Percentiles rank a stretch among this genome's conserved stretches.
These are phyloP conservation scores for Drosophila niveifrons DNA, from an alignment of 2,888 invertebrate species.

Conservation along the genomic window DNA sequence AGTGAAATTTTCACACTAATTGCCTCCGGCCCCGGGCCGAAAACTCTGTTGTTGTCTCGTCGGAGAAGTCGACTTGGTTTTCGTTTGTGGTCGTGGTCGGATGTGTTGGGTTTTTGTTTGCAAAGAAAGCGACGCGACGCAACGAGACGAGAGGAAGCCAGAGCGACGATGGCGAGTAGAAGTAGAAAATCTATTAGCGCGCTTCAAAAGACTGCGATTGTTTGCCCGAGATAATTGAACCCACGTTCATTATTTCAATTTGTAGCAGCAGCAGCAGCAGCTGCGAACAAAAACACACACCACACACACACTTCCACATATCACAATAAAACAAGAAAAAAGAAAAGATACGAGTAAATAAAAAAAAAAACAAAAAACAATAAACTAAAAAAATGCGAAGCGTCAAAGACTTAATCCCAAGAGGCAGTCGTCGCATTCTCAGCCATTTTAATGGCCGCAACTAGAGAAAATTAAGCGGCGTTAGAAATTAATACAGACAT, in stretches of 20 bases:
- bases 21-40: slow-evolving; percentile 63
- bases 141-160: slow-evolving; percentile 32
- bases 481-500: slow-evolving; percentile 79
- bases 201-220: slow-evolving; percentile 68
- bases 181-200: slow-evolving; percentile 79
- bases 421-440: slow-evolving; percentile 53
- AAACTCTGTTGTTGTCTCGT: slow-evolving; percentile 52
- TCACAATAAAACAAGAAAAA: slow-evolving; percentile 22
- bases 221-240: slow-evolving; percentile 79
- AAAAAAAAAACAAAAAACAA: background rate
- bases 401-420: slow-evolving; percentile 42
- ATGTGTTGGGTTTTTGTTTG: slow-evolving; percentile 65
- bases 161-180: slow-evolving; percentile 16
- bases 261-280: slow-evolving; percentile 53
- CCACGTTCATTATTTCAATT: slow-evolving; percentile 81
- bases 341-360: slow-evolving; percentile 8
- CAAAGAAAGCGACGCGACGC: slow-evolving; percentile 69
- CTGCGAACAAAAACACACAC: slow-evolving; percentile 35
- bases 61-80: background rate
- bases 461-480: slow-evolving; percentile 76
- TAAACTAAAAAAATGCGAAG: slow-evolving; percentile 5
- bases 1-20: slow-evolving; percentile 78
- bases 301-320: background rate
- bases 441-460: slow-evolving; percentile 64
- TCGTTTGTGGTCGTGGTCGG: slow-evolving; percentile 45